phyloP scores from a whole-genome alignment of 2,888 invertebrate species.

The Acanthosepion esculentum region DNA sequence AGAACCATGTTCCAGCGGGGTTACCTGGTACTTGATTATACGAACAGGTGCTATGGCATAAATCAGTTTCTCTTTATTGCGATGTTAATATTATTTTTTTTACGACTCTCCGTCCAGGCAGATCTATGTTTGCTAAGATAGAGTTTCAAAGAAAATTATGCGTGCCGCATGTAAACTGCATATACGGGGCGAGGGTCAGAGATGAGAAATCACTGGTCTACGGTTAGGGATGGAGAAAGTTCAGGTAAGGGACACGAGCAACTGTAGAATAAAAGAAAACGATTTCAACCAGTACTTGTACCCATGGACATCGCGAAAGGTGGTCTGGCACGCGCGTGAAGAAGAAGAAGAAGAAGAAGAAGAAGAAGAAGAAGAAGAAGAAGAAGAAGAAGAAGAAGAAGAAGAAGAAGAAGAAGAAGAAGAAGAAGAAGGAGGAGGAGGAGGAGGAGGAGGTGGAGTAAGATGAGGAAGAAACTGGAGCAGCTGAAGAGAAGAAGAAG shows the following conservation, averaged over 20 bases:
- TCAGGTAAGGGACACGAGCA: not conserved
- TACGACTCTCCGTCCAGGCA: not conserved
- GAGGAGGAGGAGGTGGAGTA: too few relatives aligned
- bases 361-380: not conserved
- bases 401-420: not conserved
- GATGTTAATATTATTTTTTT: not conserved
- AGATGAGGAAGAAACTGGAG: too few relatives aligned
- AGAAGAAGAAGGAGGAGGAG: not conserved
- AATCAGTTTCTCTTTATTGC: not conserved
- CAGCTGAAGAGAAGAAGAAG: too few relatives aligned
- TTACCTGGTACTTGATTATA: not conserved
- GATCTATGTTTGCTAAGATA: not conserved
- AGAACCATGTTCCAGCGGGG: not conserved
- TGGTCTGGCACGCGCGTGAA: not conserved
- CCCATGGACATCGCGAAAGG: too few relatives aligned
- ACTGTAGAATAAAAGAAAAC: not conserved
- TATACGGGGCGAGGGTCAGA: not conserved
- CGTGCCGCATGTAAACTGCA: not conserved
- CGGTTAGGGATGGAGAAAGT: not conserved
- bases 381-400: not conserved
- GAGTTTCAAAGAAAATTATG: slow-evolving; percentile 33
- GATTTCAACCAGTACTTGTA: not conserved
- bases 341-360: not conserved
- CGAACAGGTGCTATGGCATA: not conserved
- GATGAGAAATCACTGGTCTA: not conserved